Conservation (phyloP, 1,140 invertebrate species). For the Lamellibrachia luymesi region DNA sequence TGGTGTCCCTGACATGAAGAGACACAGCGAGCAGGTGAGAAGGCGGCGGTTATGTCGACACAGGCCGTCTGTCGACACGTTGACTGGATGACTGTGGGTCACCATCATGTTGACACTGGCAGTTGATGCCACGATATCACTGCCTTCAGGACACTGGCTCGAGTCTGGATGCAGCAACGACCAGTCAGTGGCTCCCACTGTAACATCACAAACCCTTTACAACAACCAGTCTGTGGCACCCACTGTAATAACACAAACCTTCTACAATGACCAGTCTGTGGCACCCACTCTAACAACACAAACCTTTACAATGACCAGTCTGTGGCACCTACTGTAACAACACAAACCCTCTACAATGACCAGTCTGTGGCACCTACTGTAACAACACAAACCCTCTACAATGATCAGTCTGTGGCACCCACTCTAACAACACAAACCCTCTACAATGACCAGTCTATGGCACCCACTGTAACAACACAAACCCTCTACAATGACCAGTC, state of each 20-base stretch:
- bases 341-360: too few species aligned
- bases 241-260: not conserved
- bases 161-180: not conserved
- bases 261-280: not conserved
- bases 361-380: too few species aligned
- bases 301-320: not conserved
- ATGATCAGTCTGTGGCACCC: too few species aligned
- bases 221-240: not conserved
- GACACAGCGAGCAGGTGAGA: not conserved
- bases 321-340: not conserved
- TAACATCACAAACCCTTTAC: not conserved
- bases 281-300: not conserved
- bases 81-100: not conserved
- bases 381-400: too few species aligned
- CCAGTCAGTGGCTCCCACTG: not conserved
- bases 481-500: too few species aligned
- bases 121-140: not conserved
- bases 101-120: not conserved
- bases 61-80: not conserved
- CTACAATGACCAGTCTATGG: too few species aligned
- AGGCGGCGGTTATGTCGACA: not conserved
- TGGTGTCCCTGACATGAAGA: not conserved
- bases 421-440: too few species aligned
- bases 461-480: too few species aligned
- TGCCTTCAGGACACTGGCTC: not conserved